Evolutionary conservation across 2,888 invertebrate species (phyloP), one percentile per base, ranked within the genome.

Genomic region (Synanthedon myopaeformis): DNA sequence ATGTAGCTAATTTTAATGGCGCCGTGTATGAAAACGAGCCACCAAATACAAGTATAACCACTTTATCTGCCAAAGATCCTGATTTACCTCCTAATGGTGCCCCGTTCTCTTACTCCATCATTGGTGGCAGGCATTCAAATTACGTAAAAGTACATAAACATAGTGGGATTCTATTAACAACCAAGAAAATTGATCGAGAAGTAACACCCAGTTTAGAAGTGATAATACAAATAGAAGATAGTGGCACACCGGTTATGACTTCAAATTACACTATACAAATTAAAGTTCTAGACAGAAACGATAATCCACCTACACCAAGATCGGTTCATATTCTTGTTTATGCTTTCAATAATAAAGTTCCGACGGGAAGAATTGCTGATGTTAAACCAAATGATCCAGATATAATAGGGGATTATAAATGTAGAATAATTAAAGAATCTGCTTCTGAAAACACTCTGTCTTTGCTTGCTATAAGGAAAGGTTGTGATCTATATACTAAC

Each of bases 371-470:
- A 79, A 93, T 98, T 59, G 98, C 96, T 6, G 92, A 96, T 76
- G 94, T 98, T 0, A 94, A 93, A 78, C 98, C 98, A 0, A 94
- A 95, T 69, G 98, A 98, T 84, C 92, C 93, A 0, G 98, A 98
- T 74, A 90, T 91, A n/a, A 91, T 92, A 53, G 98, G 97, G 3
- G 93, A 96, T 67, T 98, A 97, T 70, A 92, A 90, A 66, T 98
- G 98, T 73, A 92, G 92, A 71, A 91, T 96, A 58, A 80, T 95
- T 87, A 77, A 91, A 93, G 72, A 87, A 90, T 64, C 92, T 86
- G 76, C 91, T 79, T 70, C 90, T 84, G 62, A 91, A 87, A 78
- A 67, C 59, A 85, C 91, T 12, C 72, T 89, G 52, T 89, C 90
- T 1, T 79, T 92, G 48, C 82, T 95, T 13, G 90, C 88, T 52